Base-by-base conservation (phyloP, 2,113 vertebrate genomes). In the Eurypyga helias region DNA sequence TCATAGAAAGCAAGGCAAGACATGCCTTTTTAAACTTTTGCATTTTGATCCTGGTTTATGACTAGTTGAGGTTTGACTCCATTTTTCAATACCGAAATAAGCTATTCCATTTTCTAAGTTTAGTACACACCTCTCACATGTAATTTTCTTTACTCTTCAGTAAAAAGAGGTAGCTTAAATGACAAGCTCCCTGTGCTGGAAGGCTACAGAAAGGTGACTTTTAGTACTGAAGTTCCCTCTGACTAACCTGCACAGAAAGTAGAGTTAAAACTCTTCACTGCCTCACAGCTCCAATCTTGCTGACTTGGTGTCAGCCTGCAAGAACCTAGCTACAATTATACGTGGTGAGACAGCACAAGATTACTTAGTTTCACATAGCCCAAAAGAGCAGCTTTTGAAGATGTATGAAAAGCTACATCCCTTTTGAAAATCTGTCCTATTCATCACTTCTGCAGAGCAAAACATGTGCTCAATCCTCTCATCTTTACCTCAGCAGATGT, bases 341-440 rank as follows among this genome's bases (percentile, higher is more conserved):
- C 11, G 11, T 2, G 8, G 38, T 25, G 26, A 95, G 76, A 61
- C 31, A 83, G 67, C 52, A 66, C 49, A 76, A 57, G 51, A 51
- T 84, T 9, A 60, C 43, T 66, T 82, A 26, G 55, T 46, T 87
- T 85, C 88, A 79, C 24, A 18, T 51, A 84, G 19, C 31, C 61
- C 76, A 49, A 13, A 80, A 83, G 64, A 94, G 28, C 55, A 78
- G 77, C 34, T 81, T 90, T 77, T 93, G 64, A 90, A 95, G 83
- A 70, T 17, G 25, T 36, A 67, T 87, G 77, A 46, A 89, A 83
- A 88, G 46, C 54, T 25, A 23, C 54, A 66, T 93, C 20, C 6
- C 54, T 72, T 88, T 87, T 73, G 69, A 95, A 91, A 91, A 73
- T 38, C 12, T 78, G 15, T 58, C n/a, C 41, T 81, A 8, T 93